Conservation (phyloP, 2,888 invertebrate genomes). For the Cheilosia variabilis region DNA sequence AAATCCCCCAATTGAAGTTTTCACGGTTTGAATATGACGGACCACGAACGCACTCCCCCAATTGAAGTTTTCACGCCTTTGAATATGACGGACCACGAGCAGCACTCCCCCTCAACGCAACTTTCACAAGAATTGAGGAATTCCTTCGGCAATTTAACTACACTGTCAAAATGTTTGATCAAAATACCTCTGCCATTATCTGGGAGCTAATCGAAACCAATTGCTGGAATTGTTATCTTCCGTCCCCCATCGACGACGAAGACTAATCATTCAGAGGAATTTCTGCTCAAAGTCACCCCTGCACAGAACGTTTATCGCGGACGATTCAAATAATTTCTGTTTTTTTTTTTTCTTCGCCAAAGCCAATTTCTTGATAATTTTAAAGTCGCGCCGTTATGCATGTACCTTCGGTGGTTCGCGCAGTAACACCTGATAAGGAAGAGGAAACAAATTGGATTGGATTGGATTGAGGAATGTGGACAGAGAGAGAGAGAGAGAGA, state of each 20-base stretch:
- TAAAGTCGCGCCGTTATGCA: constrained; percentile 34
- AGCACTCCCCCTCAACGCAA: no score
- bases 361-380: constrained; percentile 59
- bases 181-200: constrained; percentile 1
- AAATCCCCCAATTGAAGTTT: no score
- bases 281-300: constrained; percentile 44
- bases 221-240: constrained; percentile 26
- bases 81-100: no score
- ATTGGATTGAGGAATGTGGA: constrained; percentile 27
- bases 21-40: no score
- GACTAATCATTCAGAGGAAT: constrained; percentile 37
- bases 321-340: constrained; percentile 30
- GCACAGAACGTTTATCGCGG: constrained; percentile 20
- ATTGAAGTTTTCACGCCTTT: no score
- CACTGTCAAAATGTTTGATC: no score
- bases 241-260: not conserved
- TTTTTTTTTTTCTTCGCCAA: constrained; percentile 16
- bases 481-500: no score
- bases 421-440: constrained; percentile 72
- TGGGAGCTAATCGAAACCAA: constrained; percentile 31
- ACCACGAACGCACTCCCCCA: no score
- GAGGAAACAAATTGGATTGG: constrained; percentile 58
- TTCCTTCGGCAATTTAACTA: no score
- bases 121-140: no score
- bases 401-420: not conserved